These are phyloP conservation scores for Thereva nobilitata DNA, from an alignment of 2,888 invertebrate genomes.

Conservation along the genomic window DNA sequence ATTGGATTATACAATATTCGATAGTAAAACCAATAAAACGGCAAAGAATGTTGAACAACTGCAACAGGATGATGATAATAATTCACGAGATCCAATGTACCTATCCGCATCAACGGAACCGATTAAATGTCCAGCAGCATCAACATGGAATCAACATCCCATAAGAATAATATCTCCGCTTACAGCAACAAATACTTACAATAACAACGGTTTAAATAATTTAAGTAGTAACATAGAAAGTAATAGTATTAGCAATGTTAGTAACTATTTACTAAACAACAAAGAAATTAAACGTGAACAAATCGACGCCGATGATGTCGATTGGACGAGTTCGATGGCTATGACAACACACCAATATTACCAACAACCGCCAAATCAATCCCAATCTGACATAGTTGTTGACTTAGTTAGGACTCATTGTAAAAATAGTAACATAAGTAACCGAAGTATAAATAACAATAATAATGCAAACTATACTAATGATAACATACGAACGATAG, in stretches of 20 bases:
- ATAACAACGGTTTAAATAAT: slow-evolving; percentile 36
- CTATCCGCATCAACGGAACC: slow-evolving; percentile 47
- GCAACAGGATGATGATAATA: slow-evolving; percentile 46
- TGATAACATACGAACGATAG: slow-evolving; percentile 21
- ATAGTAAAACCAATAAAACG: slow-evolving; percentile 52
- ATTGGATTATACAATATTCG: slow-evolving; percentile 71
- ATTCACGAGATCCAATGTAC: slow-evolving; percentile 49
- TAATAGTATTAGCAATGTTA: slow-evolving; percentile 46
- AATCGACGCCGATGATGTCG: slow-evolving; percentile 19
- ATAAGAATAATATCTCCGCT: slow-evolving; percentile 37
- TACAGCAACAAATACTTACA: slow-evolving; percentile 29
- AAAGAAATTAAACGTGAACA: slow-evolving; percentile 47
- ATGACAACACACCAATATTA: slow-evolving; percentile 15
- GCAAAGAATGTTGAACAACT: background rate
- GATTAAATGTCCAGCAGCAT: slow-evolving; percentile 17
- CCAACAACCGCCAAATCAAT: slow-evolving; percentile 13
- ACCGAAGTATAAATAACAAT: slow-evolving; percentile 32
- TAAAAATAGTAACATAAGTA: slow-evolving; percentile 37
- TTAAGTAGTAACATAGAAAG: slow-evolving; percentile 43
- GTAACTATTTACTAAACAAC: slow-evolving; percentile 45
- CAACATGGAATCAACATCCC: slow-evolving; percentile 8
- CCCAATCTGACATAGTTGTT: slow-evolving; percentile 36
- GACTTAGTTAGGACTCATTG: slow-evolving; percentile 42
- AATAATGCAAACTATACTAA: slow-evolving; percentile 21
- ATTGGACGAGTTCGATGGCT: slow-evolving; percentile 10